Evolutionary conservation across 2,888 invertebrate genomes (phyloP), one percentile per base, ranked within the genome.

Genomic region (Nymphalis polychloros): DNA sequence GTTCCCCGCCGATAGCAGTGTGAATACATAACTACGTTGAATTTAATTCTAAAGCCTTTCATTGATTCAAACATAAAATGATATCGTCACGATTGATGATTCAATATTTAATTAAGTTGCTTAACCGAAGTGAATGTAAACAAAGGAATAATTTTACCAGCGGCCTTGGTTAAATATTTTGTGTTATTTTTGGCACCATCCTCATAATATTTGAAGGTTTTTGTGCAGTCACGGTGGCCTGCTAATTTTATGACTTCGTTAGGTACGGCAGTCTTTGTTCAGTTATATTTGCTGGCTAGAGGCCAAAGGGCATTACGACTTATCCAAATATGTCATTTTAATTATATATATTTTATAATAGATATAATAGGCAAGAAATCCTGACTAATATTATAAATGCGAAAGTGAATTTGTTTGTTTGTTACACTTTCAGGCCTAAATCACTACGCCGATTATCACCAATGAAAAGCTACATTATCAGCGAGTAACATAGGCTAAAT

Each of bases 181-280:
- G 63, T 63, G 73, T 72, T 72, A 61, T 68, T 70, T 72, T 72
- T 72, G 72, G 71, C 72, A 72, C 57, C 69, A 61, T 71, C 57
- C 63, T 71, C 48, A 53, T 69, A 71, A 64, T 68, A 63, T 68
- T 67, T 63, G 66, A 72, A 65, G 74, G 69, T 69, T 71, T 72
- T 68, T 67, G 67, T 69, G 62, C 60, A 64, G 67, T 73, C 71
- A 71, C 52, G 68, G 69, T 57, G 50, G 69, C 65, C 50, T 71
- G 65, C 63, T 72, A 65, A 66, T 72, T 71, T 62, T 59, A 64
- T 64, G 47, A 63, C 61, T 69, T 67, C 60, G 66, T 71, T 68
- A 63, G 41, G 61, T 61, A 50, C 60, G 65, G 57, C 13, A 48
- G 63, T 72, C 72, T 73, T 72, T 75, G 72, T 73, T 66, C 67